Conservation (phyloP, 2,113 vertebrate species). For the Grantiella picta region DNA sequence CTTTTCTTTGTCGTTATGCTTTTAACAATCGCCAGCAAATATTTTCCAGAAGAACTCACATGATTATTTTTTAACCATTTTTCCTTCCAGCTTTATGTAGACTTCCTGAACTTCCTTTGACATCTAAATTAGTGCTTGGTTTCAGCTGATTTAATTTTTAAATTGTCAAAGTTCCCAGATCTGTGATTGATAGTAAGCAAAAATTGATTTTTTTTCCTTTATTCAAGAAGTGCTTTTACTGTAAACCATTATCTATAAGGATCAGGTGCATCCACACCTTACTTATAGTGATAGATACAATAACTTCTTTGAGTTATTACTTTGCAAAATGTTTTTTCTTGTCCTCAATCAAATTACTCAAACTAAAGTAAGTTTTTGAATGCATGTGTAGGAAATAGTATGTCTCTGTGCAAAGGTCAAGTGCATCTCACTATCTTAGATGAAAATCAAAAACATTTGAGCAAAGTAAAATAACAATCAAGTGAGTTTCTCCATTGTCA, state of each 20-base stretch:
- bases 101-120: not conserved
- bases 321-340: not conserved
- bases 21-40: not conserved
- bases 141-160: not conserved
- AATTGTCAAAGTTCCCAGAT: not conserved
- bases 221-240: not conserved
- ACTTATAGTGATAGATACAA: not conserved
- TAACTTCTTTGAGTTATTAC: not conserved
- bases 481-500: accelerated
- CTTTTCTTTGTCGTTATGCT: not conserved
- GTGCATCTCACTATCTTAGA: not conserved
- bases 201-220: not conserved
- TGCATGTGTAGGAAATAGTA: not conserved
- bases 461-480: not conserved
- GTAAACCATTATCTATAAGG: not conserved
- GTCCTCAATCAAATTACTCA: not conserved
- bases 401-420: not conserved
- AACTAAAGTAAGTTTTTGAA: not conserved
- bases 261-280: not conserved
- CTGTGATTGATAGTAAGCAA: not conserved
- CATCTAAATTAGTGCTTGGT: not conserved
- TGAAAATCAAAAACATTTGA: not conserved
- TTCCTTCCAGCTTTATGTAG: not conserved
- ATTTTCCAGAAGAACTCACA: not conserved
- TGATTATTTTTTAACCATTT: not conserved